A percentile compares a stretch with the other conserved stretches of the same genome.
Conservation (phyloP, 2,797 vertebrate genomes). For the Dicrostonyx torquatus region DNA sequence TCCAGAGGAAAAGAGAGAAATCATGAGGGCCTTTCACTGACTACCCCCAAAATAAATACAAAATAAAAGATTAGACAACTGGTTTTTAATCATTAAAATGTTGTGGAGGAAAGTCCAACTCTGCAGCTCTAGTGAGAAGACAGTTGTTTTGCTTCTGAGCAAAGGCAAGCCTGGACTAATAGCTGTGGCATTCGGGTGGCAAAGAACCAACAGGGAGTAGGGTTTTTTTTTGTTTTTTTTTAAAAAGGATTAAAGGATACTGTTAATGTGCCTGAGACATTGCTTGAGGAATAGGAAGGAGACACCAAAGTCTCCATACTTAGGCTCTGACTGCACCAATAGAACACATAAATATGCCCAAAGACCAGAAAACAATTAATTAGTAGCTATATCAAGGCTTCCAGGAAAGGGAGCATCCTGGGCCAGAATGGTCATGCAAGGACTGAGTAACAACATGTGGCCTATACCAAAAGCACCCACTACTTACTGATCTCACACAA, state of each 20-base stretch:
- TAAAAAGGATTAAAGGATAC: conserved; percentile 1
- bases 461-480: background rate
- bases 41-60: conserved; percentile 75
- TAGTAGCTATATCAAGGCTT: background rate
- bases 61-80: conserved; percentile 55
- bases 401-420: background rate
- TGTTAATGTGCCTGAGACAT: background rate
- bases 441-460: background rate
- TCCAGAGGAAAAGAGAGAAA: conserved; percentile 56
- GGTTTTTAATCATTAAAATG: conserved; percentile 78
- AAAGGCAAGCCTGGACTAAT: conserved; percentile 39
- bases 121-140: conserved; percentile 47
- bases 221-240: background rate
- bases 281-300: conserved; percentile 22
- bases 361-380: conserved; percentile 52
- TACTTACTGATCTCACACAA: background rate
- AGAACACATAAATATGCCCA: background rate
- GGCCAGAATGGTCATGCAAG: background rate
- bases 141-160: conserved; percentile 37
- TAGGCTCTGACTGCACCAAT: conserved; percentile 19
- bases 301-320: conserved; percentile 20
- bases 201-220: background rate
- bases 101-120: conserved; percentile 72
- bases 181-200: conserved; percentile 8
- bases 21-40: conserved; percentile 7